These are phyloP conservation scores for Botia almorhae DNA, from an alignment of 2,797 vertebrate genomes.

Conservation along the genomic window DNA sequence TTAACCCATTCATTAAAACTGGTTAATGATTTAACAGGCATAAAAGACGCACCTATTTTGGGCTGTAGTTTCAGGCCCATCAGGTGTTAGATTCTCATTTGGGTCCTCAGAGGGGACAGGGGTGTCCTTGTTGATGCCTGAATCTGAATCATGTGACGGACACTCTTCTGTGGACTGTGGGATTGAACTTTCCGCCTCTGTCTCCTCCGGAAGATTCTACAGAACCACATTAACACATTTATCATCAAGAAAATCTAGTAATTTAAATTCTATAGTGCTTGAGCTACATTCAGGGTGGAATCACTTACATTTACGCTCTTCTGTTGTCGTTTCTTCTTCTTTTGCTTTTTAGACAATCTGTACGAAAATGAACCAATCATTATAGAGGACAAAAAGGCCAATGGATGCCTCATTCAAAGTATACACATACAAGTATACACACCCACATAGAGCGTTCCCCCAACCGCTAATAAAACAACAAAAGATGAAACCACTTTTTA, in stretches of 20 bases:
- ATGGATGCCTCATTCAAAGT: neutral
- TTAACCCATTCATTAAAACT: neutral
- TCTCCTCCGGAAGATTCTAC: slow-evolving; percentile 60
- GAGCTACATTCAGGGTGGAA: neutral
- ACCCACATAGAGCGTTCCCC: neutral
- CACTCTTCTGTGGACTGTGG: slow-evolving; percentile 38
- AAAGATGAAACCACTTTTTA: slow-evolving; percentile 60
- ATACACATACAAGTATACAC: too few species aligned
- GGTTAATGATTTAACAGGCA: neutral
- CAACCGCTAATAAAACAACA: neutral
- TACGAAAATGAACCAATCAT: neutral
- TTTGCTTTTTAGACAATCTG: slow-evolving; percentile 94
- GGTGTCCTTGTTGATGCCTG: slow-evolving; percentile 51
- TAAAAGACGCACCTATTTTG: slow-evolving; percentile 67
- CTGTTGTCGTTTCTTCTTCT: slow-evolving; percentile 87
- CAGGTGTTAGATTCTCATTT: slow-evolving; percentile 60
- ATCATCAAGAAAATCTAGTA: neutral
- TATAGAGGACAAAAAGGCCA: neutral
- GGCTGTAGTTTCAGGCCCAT: slow-evolving; percentile 58
- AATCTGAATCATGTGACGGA: slow-evolving; percentile 4
- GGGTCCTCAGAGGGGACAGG: slow-evolving; percentile 42
- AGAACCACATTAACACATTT: neutral
- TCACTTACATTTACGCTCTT: slow-evolving; percentile 78
- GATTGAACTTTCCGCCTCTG: slow-evolving; percentile 19
- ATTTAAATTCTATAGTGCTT: neutral